Evolutionary conservation across 2,888 invertebrate genomes (phyloP).

Genomic region (Patella caerulea): DNA sequence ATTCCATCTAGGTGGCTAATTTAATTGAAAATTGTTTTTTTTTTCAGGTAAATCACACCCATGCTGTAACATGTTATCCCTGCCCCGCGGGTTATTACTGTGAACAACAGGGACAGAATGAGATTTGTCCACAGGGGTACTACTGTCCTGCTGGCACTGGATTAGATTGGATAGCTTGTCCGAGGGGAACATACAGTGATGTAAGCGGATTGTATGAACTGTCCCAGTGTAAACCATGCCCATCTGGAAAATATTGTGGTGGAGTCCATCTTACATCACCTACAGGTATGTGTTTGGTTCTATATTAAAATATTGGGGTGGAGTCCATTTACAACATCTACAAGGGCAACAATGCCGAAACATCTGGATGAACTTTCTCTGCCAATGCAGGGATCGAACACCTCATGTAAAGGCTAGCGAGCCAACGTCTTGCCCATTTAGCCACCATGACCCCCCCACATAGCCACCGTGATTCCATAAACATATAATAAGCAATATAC

Average conservation of each 20-base stretch:
- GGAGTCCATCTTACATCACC: slow-evolving; percentile 59
- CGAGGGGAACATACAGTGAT: slow-evolving; percentile 67
- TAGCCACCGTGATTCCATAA: no score
- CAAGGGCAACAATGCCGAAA: no score
- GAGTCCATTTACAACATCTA: no score
- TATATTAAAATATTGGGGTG: no score
- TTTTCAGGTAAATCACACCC: slow-evolving; percentile 66
- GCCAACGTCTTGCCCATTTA: no score
- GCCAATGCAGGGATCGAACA: no score
- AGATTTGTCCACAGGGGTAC: slow-evolving; percentile 64
- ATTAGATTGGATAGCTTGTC: slow-evolving; percentile 65
- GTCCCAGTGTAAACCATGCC: slow-evolving; percentile 65
- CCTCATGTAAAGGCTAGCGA: no score
- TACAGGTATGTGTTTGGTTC: slow-evolving; percentile 49
- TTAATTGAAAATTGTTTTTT: background rate
- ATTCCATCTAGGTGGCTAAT: background rate
- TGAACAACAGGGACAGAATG: slow-evolving; percentile 53
- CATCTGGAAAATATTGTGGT: slow-evolving; percentile 65
- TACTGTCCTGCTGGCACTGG: slow-evolving; percentile 68
- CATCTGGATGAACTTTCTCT: no score
- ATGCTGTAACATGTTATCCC: slow-evolving; percentile 59
- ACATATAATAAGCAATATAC: no score
- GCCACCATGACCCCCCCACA: no score
- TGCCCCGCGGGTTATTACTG: slow-evolving; percentile 69
- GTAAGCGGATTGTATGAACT: slow-evolving; percentile 55